phyloP scores from a whole-genome alignment of 1,140 invertebrate genomes.

The Neodiprion pinetum region DNA sequence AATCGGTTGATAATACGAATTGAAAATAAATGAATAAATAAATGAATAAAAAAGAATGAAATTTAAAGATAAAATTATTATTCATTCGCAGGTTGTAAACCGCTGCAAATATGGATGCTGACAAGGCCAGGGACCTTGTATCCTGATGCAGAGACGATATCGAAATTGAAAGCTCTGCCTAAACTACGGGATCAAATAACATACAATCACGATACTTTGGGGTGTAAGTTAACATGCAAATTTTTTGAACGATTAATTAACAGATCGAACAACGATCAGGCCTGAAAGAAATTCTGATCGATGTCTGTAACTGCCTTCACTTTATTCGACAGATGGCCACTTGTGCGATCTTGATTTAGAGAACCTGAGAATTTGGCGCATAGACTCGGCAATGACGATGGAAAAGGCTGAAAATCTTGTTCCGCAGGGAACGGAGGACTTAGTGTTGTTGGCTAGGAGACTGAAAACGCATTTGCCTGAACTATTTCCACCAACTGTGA shows the following conservation, averaged over 20 bases:
- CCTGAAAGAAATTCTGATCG: no score
- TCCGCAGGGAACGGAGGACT: conserved; percentile 53
- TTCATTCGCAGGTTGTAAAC: conserved; percentile 42
- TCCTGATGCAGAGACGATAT: conserved; percentile 34
- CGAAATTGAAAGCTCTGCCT: conserved; percentile 33
- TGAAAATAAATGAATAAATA: no score
- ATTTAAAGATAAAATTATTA: no score
- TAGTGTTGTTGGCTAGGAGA: conserved; percentile 49
- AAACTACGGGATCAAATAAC: conserved; percentile 45
- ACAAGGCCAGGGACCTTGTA: conserved; percentile 50
- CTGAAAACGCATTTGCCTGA: conserved; percentile 52
- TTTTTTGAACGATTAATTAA: not conserved
- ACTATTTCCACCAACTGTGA: conserved; percentile 37
- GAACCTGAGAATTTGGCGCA: conserved; percentile 51
- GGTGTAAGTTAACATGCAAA: conserved; percentile 36
- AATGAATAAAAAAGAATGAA: no score
- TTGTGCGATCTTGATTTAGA: conserved; percentile 55
- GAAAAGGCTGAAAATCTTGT: conserved; percentile 44
- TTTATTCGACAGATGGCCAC: conserved; percentile 32
- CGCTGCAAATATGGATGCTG: conserved; percentile 52
- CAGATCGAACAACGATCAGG: no score
- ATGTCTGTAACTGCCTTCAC: no score
- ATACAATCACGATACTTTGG: conserved; percentile 42
- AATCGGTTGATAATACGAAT: no score
- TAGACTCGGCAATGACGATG: conserved; percentile 36